Evolutionary conservation across 2,113 vertebrate species (phyloP).

Genomic region (Ptyas mucosa): DNA sequence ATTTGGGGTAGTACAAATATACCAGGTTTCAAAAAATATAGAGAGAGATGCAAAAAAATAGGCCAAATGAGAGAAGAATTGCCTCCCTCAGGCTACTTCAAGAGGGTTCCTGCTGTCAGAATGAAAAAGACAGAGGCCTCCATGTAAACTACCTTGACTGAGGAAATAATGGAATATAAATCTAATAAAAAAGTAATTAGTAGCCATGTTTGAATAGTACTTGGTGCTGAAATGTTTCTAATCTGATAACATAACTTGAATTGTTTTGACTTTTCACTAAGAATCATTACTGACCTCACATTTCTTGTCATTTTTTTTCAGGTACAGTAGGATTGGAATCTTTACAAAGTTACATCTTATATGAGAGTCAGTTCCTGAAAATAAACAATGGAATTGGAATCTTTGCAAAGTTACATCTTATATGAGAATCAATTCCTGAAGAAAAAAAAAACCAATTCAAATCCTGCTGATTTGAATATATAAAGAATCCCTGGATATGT

Average conservation of each 20-base stretch:
- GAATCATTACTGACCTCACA: neutral
- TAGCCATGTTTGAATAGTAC: neutral
- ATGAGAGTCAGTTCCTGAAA: neutral
- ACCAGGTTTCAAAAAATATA: neutral
- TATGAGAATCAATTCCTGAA: neutral
- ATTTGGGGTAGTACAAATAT: neutral
- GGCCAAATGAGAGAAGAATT: neutral
- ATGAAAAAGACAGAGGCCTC: neutral
- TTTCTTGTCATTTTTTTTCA: conserved; percentile 25
- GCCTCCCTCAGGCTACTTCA: neutral
- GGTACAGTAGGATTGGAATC: conserved; percentile 2
- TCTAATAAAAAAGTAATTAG: neutral
- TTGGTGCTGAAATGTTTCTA: neutral
- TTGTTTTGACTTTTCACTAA: conserved; percentile 9
- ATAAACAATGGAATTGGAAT: neutral
- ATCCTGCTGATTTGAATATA: neutral
- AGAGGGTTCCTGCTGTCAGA: neutral
- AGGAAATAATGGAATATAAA: neutral
- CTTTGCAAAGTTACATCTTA: neutral
- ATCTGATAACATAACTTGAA: neutral
- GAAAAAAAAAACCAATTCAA: neutral
- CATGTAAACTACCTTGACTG: neutral
- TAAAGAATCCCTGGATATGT: neutral
- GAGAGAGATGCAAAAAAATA: neutral
- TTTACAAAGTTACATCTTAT: neutral